These are phyloP conservation scores for Epinephelus awoara DNA, from an alignment of 2,797 vertebrate genomes.

Conservation along the genomic window DNA sequence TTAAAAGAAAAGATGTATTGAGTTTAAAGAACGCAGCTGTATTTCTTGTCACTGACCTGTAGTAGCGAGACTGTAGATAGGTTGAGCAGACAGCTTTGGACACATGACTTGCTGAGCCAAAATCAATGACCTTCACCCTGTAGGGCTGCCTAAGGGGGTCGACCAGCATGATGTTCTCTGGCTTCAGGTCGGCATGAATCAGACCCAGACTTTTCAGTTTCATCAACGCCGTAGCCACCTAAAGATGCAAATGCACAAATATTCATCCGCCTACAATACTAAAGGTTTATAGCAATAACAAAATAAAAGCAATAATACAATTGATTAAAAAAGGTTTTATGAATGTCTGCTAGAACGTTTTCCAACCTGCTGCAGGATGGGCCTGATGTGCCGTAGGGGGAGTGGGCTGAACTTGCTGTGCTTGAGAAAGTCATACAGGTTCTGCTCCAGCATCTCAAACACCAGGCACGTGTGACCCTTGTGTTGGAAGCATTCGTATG, in stretches of 20 bases:
- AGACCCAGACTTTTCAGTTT: constrained; percentile 97
- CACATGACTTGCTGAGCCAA: constrained; percentile 98
- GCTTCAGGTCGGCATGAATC: constrained; percentile 98
- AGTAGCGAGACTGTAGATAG: constrained; percentile 98
- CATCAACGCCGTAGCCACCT: constrained; percentile 98
- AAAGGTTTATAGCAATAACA: neutral
- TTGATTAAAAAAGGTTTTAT: neutral
- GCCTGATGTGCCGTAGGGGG: constrained; percentile 89
- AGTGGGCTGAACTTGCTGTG: constrained; percentile 99
- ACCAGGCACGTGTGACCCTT: constrained; percentile 99
- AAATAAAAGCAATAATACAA: neutral
- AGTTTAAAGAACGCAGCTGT: neutral
- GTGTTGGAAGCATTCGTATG: constrained; percentile 99
- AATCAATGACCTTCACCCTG: constrained; percentile 99
- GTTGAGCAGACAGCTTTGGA: constrained; percentile 99
- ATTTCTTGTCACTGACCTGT: constrained; percentile 87
- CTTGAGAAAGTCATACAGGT: constrained; percentile 98
- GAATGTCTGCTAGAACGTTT: neutral
- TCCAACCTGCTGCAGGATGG: constrained; percentile 86
- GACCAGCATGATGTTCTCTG: constrained; percentile 99
- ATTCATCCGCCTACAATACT: neutral
- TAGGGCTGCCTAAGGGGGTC: constrained; percentile 97
- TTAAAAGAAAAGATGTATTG: neutral
- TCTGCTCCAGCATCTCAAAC: constrained; percentile 99
- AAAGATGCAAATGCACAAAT: constrained; percentile 29